A percentile compares a stretch with the other conserved stretches of the same genome.
phyloP scores from a whole-genome alignment of 1,140 invertebrate species.

The Lethocerus indicus region DNA sequence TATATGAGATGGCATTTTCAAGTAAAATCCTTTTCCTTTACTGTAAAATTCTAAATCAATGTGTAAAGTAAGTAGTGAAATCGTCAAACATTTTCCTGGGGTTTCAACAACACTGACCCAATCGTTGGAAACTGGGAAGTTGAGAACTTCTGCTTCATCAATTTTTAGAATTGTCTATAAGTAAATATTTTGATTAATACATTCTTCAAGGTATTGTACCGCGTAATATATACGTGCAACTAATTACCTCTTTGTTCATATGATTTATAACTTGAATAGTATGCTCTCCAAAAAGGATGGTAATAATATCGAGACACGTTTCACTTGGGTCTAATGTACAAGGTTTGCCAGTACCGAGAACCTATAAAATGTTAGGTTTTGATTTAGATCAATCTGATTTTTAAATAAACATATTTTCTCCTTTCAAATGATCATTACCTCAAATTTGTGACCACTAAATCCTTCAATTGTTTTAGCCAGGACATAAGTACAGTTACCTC shows the following conservation, averaged over 20 bases:
- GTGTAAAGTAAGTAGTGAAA: slow-evolving; percentile 9
- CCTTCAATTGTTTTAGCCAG: slow-evolving; percentile 39
- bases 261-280: slow-evolving; percentile 31
- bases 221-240: not conserved
- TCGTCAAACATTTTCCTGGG: slow-evolving; percentile 6
- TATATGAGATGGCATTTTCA: slow-evolving; percentile 47
- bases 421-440: slow-evolving; percentile 25
- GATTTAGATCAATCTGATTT: not conserved
- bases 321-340: slow-evolving; percentile 24
- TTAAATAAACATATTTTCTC: not conserved
- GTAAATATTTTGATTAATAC: slow-evolving; percentile 5
- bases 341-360: slow-evolving; percentile 24
- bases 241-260: slow-evolving; percentile 16
- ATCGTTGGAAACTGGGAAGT: slow-evolving; percentile 29
- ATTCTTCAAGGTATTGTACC: slow-evolving; percentile 6
- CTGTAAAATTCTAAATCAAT: slow-evolving; percentile 17
- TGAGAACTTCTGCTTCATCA: slow-evolving; percentile 25
- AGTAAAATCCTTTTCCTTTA: slow-evolving; percentile 27
- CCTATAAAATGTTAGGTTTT: slow-evolving; percentile 22
- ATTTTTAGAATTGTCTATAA: slow-evolving; percentile 21
- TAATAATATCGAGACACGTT: slow-evolving; percentile 40
- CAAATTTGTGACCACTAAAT: slow-evolving; percentile 36
- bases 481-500: slow-evolving; percentile 64
- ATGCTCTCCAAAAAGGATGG: slow-evolving; percentile 43
- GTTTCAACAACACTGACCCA: slow-evolving; percentile 29